A percentile compares a stretch with the other conserved stretches of the same genome.
Conservation (phyloP, 2,797 vertebrate genomes). For the Australoheros facetus region DNA sequence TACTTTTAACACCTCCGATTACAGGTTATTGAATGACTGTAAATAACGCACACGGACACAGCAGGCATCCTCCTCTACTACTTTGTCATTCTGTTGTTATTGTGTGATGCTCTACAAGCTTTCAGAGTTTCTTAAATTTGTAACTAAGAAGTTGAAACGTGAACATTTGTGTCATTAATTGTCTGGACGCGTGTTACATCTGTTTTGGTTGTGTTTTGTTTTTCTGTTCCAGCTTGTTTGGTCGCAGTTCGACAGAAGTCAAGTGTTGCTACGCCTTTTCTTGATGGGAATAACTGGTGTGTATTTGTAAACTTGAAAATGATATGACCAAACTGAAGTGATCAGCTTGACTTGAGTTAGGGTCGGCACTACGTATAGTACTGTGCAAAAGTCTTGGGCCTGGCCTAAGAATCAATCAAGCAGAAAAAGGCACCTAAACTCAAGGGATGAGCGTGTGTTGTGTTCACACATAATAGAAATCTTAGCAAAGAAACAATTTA, state of each 20-base stretch:
- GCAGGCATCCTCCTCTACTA: background rate
- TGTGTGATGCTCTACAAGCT: background rate
- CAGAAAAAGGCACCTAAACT: background rate
- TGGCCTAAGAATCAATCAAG: too few relatives aligned
- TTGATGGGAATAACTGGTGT: constrained; percentile 58
- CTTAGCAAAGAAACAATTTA: too few relatives aligned
- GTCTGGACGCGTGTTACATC: background rate
- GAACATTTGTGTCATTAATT: background rate
- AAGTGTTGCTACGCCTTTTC: constrained; percentile 14
- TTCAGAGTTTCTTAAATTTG: background rate
- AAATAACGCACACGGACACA: background rate
- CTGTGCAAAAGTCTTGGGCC: background rate
- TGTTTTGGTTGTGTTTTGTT: constrained; percentile 1
- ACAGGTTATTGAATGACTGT: background rate
- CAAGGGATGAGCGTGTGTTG: background rate
- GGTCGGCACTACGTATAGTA: background rate
- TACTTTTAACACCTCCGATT: background rate
- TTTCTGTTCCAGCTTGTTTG: constrained; percentile 55
- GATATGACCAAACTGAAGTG: background rate
- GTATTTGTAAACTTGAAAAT: background rate
- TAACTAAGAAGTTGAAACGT: background rate
- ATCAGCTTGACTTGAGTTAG: background rate
- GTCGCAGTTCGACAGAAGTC: constrained; percentile 55
- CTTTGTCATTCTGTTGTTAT: background rate
- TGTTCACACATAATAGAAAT: too few relatives aligned